Conservation (phyloP, 2,797 vertebrate genomes). For the Taeniopygia guttata region DNA sequence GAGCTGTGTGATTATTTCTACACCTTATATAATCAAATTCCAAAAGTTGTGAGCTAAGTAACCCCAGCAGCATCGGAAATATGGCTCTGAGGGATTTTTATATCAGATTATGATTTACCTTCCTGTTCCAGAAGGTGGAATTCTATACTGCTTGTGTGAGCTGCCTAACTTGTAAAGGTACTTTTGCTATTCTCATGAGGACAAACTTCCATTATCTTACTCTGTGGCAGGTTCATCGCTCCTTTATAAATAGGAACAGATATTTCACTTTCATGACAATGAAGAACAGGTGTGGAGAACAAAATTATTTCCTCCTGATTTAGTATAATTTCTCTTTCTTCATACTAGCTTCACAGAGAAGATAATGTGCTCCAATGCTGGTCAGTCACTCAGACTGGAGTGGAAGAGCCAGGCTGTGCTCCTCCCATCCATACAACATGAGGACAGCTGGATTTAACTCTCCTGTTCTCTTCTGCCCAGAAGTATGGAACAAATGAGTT, state of each 20-base stretch:
- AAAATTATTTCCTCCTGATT: conserved; percentile 11
- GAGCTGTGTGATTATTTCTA: neutral
- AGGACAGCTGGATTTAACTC: neutral
- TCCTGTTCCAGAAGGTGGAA: neutral
- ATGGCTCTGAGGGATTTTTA: neutral
- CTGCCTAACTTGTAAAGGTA: neutral
- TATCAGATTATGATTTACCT: neutral
- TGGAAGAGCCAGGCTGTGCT: neutral
- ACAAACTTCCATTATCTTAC: neutral
- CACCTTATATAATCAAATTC: neutral
- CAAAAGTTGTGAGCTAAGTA: neutral
- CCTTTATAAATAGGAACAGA: conserved; percentile 24
- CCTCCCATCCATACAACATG: neutral
- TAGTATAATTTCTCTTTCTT: neutral
- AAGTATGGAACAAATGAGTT: neutral
- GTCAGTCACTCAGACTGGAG: neutral
- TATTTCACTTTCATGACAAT: neutral
- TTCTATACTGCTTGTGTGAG: neutral
- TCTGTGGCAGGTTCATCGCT: neutral
- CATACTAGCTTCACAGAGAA: neutral
- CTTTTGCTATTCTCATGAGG: neutral
- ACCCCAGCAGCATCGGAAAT: neutral
- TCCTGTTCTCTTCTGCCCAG: neutral
- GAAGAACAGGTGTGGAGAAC: conserved; percentile 30
- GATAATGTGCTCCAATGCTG: neutral